Conservation (phyloP, 1,140 invertebrate species). For the Lerema accius region DNA sequence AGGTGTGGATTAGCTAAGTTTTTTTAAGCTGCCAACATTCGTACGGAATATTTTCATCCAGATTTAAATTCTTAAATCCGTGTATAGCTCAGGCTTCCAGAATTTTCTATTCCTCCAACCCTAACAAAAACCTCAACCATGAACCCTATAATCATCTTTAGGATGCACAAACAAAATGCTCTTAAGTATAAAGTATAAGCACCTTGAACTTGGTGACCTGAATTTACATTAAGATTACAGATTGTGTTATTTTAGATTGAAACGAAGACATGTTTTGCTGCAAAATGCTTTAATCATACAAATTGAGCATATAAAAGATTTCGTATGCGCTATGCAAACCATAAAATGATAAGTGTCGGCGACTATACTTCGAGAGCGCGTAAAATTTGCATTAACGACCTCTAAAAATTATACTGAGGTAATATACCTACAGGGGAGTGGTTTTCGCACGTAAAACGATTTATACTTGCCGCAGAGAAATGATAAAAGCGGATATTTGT, state of each 20-base stretch:
- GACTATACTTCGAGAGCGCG: slow-evolving; percentile 14
- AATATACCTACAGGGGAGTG: slow-evolving; percentile 34
- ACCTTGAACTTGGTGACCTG: slow-evolving; percentile 29
- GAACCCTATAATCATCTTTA: too few species aligned
- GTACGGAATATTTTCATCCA: too few species aligned
- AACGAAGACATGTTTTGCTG: slow-evolving; percentile 9
- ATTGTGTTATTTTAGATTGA: slow-evolving; percentile 19
- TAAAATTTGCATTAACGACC: slow-evolving; percentile 35
- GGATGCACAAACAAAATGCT: too few species aligned
- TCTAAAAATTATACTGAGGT: slow-evolving; percentile 33
- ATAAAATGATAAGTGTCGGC: slow-evolving; percentile 19
- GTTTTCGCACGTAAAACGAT: slow-evolving; percentile 28
- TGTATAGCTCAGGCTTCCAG: too few species aligned
- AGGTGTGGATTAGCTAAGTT: too few species aligned
- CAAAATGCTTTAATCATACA: slow-evolving; percentile 20
- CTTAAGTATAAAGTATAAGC: too few species aligned
- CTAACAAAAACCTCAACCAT: too few species aligned
- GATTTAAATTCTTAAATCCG: too few species aligned
- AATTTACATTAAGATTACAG: slow-evolving; percentile 26
- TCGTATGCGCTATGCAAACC: slow-evolving; percentile 6
- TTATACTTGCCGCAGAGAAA: slow-evolving; percentile 22
- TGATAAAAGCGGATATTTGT: too few species aligned
- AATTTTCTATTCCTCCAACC: too few species aligned
- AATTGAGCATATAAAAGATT: slow-evolving; percentile 16
- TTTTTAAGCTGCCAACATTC: too few species aligned